A percentile compares a stretch with the other conserved stretches of the same genome.
Conservation (phyloP, 2,888 invertebrate genomes). For the Cataglyphis livida region DNA sequence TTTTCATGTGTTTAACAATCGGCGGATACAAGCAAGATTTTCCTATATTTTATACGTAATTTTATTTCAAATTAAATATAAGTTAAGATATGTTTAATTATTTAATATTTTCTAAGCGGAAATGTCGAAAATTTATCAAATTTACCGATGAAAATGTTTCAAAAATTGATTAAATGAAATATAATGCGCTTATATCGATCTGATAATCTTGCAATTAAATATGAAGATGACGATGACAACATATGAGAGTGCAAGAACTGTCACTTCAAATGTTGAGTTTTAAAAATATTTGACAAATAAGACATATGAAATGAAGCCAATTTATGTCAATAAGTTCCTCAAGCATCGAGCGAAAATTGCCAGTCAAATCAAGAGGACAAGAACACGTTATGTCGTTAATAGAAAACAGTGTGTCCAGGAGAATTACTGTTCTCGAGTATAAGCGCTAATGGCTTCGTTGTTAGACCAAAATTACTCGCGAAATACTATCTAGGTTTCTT, state of each 20-base stretch:
- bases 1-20: not conserved
- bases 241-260: not conserved
- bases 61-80: not conserved
- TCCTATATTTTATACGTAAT: not conserved
- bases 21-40: not conserved
- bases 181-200: not conserved
- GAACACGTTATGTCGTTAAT: not conserved
- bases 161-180: not conserved
- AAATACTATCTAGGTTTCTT: not conserved
- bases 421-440: not conserved
- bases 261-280: not conserved
- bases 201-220: not conserved
- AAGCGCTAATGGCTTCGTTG: slow-evolving; percentile 3
- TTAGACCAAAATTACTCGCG: not conserved
- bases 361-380: not conserved
- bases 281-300: not conserved
- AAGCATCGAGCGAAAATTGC: not conserved
- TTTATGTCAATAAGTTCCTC: not conserved
- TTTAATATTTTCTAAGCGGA: not conserved
- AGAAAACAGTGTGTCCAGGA: not conserved
- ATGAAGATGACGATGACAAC: not conserved
- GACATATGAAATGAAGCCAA: not conserved
- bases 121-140: not conserved
- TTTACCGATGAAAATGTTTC: not conserved
- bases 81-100: not conserved